Conservation (phyloP, 2,888 invertebrate species). For the Spicauda simplicius region DNA sequence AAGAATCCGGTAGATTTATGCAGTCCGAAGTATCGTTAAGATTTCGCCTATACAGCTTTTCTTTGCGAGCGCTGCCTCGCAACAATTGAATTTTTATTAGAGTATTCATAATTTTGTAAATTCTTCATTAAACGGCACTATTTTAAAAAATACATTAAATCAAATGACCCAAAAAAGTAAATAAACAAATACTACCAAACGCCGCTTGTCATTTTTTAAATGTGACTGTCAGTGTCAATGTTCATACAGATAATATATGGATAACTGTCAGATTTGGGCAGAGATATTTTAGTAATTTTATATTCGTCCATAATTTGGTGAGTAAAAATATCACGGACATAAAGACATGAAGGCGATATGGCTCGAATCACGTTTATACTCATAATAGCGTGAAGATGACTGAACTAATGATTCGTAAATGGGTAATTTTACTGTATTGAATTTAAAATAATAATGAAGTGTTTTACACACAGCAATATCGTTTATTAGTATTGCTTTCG, state of each 20-base stretch:
- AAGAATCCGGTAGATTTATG: conserved; percentile 57
- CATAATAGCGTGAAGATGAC: too few species aligned
- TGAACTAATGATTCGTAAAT: too few species aligned
- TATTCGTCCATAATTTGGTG: background rate
- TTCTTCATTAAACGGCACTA: background rate
- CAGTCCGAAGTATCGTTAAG: conserved; percentile 56
- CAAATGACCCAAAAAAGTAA: too few species aligned
- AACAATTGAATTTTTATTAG: conserved; percentile 59
- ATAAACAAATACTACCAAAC: background rate
- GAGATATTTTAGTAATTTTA: background rate
- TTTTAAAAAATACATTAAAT: too few species aligned
- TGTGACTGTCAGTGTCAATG: background rate
- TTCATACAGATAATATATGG: too few species aligned
- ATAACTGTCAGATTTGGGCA: background rate
- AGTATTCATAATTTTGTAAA: conserved; percentile 50
- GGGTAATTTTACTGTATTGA: too few species aligned
- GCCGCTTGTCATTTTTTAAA: background rate
- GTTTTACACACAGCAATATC: too few species aligned
- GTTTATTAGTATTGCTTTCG: too few species aligned
- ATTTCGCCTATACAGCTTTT: conserved; percentile 52
- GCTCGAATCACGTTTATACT: too few species aligned
- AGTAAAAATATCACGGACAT: too few species aligned
- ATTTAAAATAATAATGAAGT: too few species aligned
- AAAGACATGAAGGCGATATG: too few species aligned
- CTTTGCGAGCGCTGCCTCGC: conserved; percentile 55